These are phyloP conservation scores for Noctua janthe DNA, from an alignment of 2,888 invertebrate genomes.

Conservation along the genomic window DNA sequence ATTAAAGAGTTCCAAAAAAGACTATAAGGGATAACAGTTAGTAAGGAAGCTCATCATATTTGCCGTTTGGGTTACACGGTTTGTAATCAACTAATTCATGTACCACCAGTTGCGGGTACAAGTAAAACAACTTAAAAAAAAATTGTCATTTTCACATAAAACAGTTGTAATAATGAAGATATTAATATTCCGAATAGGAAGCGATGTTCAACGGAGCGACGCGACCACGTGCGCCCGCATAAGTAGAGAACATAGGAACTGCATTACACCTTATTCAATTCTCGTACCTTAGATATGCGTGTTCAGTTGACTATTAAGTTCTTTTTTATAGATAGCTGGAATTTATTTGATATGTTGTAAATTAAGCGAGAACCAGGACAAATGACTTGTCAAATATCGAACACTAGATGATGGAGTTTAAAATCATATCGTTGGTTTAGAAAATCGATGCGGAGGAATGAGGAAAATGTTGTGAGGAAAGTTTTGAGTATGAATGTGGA, in stretches of 20 bases:
- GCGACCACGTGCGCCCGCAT: conserved; percentile 86
- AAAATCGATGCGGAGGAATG: not conserved
- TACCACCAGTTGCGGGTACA: conserved; percentile 43
- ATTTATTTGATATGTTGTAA: conserved; percentile 2
- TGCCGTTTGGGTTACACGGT: not conserved
- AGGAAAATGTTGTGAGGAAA: too few species aligned
- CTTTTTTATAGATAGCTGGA: conserved; percentile 16
- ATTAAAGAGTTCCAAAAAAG: not conserved
- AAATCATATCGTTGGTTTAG: not conserved
- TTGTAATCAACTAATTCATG: conserved; percentile 24
- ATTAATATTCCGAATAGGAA: conserved; percentile 82
- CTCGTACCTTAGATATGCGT: conserved; percentile 71
- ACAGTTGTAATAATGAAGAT: conserved; percentile 72
- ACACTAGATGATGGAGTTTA: not conserved
- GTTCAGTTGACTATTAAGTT: conserved; percentile 54
- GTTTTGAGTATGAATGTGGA: too few species aligned
- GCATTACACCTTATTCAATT: conserved; percentile 78
- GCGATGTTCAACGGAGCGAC: conserved; percentile 73
- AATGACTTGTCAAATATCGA: not conserved
- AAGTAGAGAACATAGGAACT: conserved; percentile 81
- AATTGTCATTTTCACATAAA: conserved; percentile 41
- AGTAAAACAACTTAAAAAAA: conserved; percentile 42
- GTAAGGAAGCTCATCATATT: not conserved
- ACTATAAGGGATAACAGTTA: not conserved
- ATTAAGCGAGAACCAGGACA: not conserved